Conservation (phyloP, 2,888 invertebrate genomes). For the Hedychridium roseum region DNA sequence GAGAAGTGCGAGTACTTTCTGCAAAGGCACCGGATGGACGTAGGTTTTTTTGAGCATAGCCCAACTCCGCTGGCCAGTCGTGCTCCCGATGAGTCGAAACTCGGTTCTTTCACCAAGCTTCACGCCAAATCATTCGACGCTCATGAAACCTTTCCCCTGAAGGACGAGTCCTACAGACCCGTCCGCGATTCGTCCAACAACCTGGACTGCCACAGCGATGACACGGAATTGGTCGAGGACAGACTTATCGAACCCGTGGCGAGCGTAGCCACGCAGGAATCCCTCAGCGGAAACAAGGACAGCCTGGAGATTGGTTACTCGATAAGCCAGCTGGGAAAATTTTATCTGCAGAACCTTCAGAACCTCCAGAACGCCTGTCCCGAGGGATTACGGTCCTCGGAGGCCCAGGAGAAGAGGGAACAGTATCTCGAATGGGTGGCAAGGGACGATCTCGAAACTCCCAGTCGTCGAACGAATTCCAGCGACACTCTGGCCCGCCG, state of each 20-base stretch:
- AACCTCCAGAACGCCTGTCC: constrained; percentile 24
- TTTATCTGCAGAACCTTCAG: constrained; percentile 43
- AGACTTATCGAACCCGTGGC: constrained; percentile 16
- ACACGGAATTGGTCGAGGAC: constrained; percentile 7
- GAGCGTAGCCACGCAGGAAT: constrained; percentile 26
- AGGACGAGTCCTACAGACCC: no score
- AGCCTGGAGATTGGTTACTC: constrained; percentile 54
- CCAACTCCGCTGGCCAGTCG: constrained; percentile 10
- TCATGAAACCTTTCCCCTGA: no score
- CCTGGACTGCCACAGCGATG: not conserved
- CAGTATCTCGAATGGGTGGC: constrained; percentile 46
- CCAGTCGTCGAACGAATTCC: constrained; percentile 47
- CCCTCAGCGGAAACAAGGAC: constrained; percentile 49
- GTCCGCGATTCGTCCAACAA: not conserved
- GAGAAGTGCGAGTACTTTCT: constrained; percentile 55
- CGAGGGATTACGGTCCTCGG: constrained; percentile 21
- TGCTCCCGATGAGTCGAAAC: constrained; percentile 18
- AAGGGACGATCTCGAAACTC: constrained; percentile 41
- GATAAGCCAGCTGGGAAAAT: constrained; percentile 48
- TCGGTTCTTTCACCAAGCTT: constrained; percentile 38
- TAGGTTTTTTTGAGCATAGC: constrained; percentile 41
- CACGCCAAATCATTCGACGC: no score
- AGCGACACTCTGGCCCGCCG: constrained; percentile 44
- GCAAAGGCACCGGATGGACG: constrained; percentile 35
- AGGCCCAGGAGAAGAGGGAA: constrained; percentile 42